Conservation (phyloP, 1,140 invertebrate species). For the Caligus rogercresseyi region DNA sequence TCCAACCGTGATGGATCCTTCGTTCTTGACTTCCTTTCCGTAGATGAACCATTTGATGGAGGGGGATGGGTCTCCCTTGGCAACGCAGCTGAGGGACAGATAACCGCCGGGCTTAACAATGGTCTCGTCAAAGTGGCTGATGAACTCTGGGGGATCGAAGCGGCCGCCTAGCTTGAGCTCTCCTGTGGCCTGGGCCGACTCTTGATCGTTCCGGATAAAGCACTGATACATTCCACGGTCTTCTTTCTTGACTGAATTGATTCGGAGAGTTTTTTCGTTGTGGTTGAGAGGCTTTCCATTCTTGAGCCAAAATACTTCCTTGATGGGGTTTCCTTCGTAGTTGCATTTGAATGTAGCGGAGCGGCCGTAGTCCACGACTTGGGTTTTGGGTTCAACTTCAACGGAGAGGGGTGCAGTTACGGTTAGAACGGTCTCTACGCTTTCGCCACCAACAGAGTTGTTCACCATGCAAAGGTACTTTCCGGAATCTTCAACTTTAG, state of each 20-base stretch:
- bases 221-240: slow-evolving; percentile 97
- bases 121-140: slow-evolving; percentile 64
- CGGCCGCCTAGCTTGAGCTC: slow-evolving; percentile 79
- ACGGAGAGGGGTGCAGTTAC: slow-evolving; percentile 74
- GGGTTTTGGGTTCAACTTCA: slow-evolving; percentile 65
- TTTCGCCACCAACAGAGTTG: slow-evolving; percentile 79
- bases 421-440: slow-evolving; percentile 72
- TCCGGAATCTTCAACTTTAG: slow-evolving; percentile 73
- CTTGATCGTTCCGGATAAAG: slow-evolving; percentile 79
- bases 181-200: slow-evolving; percentile 74
- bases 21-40: slow-evolving; percentile 61
- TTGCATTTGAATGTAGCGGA: slow-evolving; percentile 73
- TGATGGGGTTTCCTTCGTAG: slow-evolving; percentile 72
- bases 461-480: slow-evolving; percentile 85
- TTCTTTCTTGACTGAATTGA: slow-evolving; percentile 75
- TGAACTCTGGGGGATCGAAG: slow-evolving; percentile 73
- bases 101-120: slow-evolving; percentile 67
- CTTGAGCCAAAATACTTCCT: slow-evolving; percentile 75
- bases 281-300: slow-evolving; percentile 62
- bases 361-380: slow-evolving; percentile 78
- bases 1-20: slow-evolving; percentile 33
- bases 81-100: slow-evolving; percentile 59
- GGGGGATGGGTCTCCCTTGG: slow-evolving; percentile 76
- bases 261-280: slow-evolving; percentile 51
- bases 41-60: slow-evolving; percentile 87